Evolutionary conservation across 2,888 invertebrate genomes (phyloP), one percentile per base, ranked within the genome.

Genomic region (Flabesymbios commensalis): DNA sequence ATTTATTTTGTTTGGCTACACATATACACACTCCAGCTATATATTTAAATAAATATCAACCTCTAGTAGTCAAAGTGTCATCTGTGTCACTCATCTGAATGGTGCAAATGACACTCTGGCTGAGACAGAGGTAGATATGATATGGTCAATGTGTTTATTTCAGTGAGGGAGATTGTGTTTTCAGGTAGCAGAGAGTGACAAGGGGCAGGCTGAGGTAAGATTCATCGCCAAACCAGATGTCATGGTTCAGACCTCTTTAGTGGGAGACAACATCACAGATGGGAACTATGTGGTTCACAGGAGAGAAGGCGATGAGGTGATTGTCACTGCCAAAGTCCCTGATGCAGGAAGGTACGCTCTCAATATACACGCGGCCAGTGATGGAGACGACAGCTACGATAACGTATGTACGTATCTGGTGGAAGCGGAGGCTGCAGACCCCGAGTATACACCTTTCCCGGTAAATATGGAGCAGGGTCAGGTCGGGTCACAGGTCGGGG

Each of bases 321-420:
- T 49, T 26, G 14, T 49, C 28, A 7, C 14, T 10, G 14, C 31
- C 5, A 49, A 29, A 14, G 14, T 49, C 7, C 49, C 49, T 17
- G 49, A 49, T 7, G 10, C 14, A 5, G 49, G 49, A 7, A 32
- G 31, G 10, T 49, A 49, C 49, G 49, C 49, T 14, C 49, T 49
- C 29, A 49, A 49, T 22, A 7, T 49, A 7, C 22, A 17, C 10
- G 49, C 49, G 14, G 22, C 26, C 10, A 22, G 22, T 29, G 31
- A 26, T 14, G 49, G 31, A 14, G 31, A 28, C 28, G 49, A 49
- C 49, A 32, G 49, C 10, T 49, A 17, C 31, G 10, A 28, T 5
- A 49, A 49, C 22, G 49, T 49, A 14, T 49, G 49, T 31, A 49
- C 29, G 14, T 49, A 49, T 32, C 10, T 49, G 14, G 49, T 49